Evolutionary conservation across 2,888 invertebrate species (phyloP).

Genomic region (Drosophila multiciliata): DNA sequence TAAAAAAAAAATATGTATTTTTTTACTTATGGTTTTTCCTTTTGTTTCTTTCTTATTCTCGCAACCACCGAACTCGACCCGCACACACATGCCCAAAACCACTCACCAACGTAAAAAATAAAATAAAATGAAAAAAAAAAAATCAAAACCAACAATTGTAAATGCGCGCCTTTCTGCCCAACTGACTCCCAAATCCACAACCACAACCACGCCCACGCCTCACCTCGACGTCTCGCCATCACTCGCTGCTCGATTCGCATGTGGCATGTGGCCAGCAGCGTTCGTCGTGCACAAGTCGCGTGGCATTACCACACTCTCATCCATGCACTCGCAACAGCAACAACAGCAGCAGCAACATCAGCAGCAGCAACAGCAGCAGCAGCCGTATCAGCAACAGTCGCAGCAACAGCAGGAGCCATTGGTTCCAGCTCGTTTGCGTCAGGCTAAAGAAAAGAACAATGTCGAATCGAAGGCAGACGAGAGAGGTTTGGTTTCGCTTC

Average conservation of each 20-base stretch:
- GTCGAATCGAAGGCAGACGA: conserved; percentile 89
- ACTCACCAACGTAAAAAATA: conserved; percentile 3
- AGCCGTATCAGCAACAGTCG: conserved; percentile 49
- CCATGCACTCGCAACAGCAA: conserved; percentile 85
- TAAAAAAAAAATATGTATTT: conserved; percentile 7
- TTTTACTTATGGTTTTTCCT: conserved; percentile 35
- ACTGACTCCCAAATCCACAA: conserved; percentile 33
- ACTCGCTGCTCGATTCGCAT: conserved; percentile 30
- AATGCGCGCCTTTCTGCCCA: conserved; percentile 36
- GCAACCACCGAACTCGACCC: conserved; percentile 24
- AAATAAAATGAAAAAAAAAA: neutral
- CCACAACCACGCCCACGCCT: conserved; percentile 13
- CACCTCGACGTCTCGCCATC: conserved; percentile 31
- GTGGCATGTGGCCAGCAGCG: conserved; percentile 64
- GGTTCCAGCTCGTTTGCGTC: conserved; percentile 87
- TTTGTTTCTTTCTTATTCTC: conserved; percentile 38
- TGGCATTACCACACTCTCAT: conserved; percentile 91
- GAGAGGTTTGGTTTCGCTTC: conserved; percentile 85
- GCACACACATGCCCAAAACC: conserved; percentile 39
- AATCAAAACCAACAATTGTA: conserved; percentile 26
- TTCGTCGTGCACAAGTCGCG: conserved; percentile 93
- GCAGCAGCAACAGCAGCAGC: conserved; percentile 53
- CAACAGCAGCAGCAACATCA: conserved; percentile 59
- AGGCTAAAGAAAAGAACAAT: conserved; percentile 88
- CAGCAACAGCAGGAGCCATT: conserved; percentile 86